Evolutionary conservation across 35 echinoderm and acorn worm species (phyloP).

Genomic region (Diadema setosum): DNA sequence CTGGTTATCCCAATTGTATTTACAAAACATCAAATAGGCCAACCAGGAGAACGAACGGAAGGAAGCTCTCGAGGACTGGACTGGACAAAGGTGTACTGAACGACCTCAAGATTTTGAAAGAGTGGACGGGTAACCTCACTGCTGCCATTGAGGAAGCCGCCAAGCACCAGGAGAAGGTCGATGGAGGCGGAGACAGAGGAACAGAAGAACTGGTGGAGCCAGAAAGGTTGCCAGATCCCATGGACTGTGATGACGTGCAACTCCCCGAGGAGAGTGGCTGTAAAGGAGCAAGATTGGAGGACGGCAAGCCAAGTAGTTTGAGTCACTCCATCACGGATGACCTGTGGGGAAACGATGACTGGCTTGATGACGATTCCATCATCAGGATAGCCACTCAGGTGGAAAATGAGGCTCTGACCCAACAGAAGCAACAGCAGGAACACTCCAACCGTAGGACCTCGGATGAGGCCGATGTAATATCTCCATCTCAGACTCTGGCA

Average conservation of each 20-base stretch:
- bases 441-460: neutral
- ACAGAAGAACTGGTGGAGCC: neutral
- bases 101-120: neutral
- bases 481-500: neutral
- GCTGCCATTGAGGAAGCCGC: neutral
- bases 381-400: slow-evolving; percentile 12
- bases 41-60: neutral
- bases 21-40: no score
- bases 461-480: neutral
- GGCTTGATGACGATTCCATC: slow-evolving; percentile 2
- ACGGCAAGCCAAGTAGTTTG: neutral
- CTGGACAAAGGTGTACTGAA: neutral
- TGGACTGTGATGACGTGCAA: neutral
- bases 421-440: neutral
- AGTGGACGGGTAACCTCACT: neutral
- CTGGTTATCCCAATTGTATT: no score
- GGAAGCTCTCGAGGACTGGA: neutral
- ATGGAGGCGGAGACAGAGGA: neutral
- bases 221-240: neutral
- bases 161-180: neutral
- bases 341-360: neutral
- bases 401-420: neutral
- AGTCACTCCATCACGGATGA: neutral
- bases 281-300: no score
- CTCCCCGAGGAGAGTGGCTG: neutral